These are phyloP conservation scores for Euborellia annulipes DNA, from an alignment of 1,140 invertebrate genomes.

Conservation along the genomic window DNA sequence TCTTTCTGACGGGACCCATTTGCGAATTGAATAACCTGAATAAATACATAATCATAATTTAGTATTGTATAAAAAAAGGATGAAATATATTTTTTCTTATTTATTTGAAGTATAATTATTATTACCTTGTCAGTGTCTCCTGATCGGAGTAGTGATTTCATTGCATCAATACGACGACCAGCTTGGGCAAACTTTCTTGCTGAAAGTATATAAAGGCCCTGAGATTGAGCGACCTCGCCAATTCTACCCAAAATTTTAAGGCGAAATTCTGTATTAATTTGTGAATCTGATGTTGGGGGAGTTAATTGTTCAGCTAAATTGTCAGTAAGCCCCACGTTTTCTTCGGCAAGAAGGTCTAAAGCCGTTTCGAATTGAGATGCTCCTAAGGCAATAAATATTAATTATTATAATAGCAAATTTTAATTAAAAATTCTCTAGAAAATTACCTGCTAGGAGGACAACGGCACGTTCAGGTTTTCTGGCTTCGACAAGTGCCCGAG, in stretches of 20 bases:
- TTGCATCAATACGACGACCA: slow-evolving; percentile 51
- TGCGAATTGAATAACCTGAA: slow-evolving; percentile 85
- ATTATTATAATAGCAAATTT: too few species aligned
- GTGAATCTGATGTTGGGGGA: slow-evolving; percentile 25
- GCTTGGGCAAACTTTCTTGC: slow-evolving; percentile 96
- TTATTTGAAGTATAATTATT: too few species aligned
- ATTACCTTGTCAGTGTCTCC: slow-evolving; percentile 78
- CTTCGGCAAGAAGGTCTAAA: slow-evolving; percentile 65
- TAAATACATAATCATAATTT: too few species aligned
- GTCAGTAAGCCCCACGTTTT: slow-evolving; percentile 71
- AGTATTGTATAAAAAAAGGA: too few species aligned
- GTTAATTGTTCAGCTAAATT: slow-evolving; percentile 82
- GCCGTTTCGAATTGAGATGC: slow-evolving; percentile 42
- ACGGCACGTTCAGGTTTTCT: too few species aligned
- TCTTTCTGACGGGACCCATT: slow-evolving; percentile 82
- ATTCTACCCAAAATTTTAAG: slow-evolving; percentile 61
- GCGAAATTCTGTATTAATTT: slow-evolving; percentile 27
- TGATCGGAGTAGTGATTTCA: slow-evolving; percentile 91
- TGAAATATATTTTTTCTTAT: too few species aligned
- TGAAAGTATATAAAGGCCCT: slow-evolving; percentile 90
- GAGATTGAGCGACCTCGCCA: slow-evolving; percentile 74
- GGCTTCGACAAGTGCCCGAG: too few species aligned
- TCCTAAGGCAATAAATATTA: too few species aligned
- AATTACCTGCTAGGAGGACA: too few species aligned
- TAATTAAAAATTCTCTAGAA: too few species aligned